Evolutionary conservation across 2,797 vertebrate genomes (phyloP).

Genomic region (Helarctos malayanus): DNA sequence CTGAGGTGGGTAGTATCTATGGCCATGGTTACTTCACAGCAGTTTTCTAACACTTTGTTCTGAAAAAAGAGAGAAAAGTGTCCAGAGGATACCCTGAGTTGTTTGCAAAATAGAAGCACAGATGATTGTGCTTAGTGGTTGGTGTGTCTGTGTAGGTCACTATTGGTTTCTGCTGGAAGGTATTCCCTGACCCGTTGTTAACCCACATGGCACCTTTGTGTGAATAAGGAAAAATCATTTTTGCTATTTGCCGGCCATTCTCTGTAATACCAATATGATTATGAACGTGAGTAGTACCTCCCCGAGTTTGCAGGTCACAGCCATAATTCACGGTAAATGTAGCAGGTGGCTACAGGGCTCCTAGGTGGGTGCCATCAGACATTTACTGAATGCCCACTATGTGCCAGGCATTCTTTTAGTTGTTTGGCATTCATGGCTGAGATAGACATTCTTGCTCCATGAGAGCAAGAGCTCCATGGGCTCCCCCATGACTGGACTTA

Average conservation of each 20-base stretch:
- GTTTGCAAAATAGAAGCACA: not conserved
- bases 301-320: not conserved
- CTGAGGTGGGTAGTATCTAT: not conserved
- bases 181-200: not conserved
- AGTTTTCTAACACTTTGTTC: not conserved
- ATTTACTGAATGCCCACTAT: not conserved
- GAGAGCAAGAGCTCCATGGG: too few relatives aligned
- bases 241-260: not conserved
- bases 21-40: not conserved
- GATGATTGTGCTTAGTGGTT: not conserved
- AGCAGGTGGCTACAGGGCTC: not conserved
- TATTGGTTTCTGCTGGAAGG: not conserved
- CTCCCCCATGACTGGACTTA: not conserved
- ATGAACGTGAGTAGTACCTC: not conserved
- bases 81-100: not conserved
- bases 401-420: not conserved
- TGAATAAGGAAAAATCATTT: not conserved
- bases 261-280: not conserved
- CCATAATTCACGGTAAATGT: not conserved
- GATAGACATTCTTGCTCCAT: not conserved
- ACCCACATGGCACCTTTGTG: not conserved
- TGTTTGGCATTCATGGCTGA: not conserved
- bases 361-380: not conserved
- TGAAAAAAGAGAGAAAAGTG: not conserved
- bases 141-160: not conserved